Conservation (phyloP, 1,140 invertebrate species). For the Tyrophagus putrescentiae region DNA sequence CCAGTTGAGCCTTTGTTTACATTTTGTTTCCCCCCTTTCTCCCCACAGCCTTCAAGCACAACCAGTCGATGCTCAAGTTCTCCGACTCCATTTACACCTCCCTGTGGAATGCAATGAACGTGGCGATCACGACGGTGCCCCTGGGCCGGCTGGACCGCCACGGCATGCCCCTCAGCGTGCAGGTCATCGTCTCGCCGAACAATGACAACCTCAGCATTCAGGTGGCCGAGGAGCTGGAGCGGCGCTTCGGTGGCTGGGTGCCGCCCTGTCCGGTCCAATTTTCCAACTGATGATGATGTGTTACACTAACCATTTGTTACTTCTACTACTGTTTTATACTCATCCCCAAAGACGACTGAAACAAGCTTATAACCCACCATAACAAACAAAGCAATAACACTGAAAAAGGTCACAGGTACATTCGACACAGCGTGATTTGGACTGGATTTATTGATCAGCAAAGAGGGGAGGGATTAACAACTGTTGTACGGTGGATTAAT, state of each 20-base stretch:
- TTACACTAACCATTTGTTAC: no score
- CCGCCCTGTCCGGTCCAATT: conserved; percentile 22
- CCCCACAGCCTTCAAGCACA: conserved; percentile 62
- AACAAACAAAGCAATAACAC: no score
- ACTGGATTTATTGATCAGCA: no score
- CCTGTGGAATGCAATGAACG: conserved; percentile 34
- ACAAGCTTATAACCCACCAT: no score
- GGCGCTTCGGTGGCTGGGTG: conserved; percentile 31
- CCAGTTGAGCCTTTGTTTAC: no score
- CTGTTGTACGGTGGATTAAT: no score
- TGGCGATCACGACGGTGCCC: conserved; percentile 34
- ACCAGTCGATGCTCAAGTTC: conserved; percentile 55
- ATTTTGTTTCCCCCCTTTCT: conserved; percentile 37
- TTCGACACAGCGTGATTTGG: no score
- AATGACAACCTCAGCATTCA: conserved; percentile 30
- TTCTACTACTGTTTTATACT: no score
- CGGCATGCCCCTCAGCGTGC: conserved; percentile 37
- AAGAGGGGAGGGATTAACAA: no score
- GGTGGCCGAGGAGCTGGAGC: conserved; percentile 30
- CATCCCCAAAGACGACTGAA: no score
- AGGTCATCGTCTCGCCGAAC: conserved; percentile 32
- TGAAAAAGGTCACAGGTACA: no score
- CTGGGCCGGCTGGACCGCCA: conserved; percentile 35
- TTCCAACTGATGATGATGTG: no score
- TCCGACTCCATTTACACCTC: conserved; percentile 70